Conservation (phyloP, 2,113 vertebrate genomes). For the Mystacornis crossleyi region DNA sequence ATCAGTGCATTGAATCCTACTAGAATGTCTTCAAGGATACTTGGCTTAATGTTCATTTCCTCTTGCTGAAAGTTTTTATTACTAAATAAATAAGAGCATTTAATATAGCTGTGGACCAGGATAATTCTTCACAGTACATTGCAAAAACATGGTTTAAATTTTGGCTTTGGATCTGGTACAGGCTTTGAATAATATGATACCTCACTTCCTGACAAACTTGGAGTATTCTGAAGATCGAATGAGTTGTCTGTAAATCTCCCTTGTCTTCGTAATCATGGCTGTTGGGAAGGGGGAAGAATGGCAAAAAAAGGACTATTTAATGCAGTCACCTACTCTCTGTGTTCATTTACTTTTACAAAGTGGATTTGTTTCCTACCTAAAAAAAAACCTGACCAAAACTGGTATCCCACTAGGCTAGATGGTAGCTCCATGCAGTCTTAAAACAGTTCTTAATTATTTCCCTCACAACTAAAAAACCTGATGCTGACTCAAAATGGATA, state of each 20-base stretch:
- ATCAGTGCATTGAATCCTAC: background rate
- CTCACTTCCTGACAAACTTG: background rate
- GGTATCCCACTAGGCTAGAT: background rate
- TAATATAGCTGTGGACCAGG: conserved; percentile 6
- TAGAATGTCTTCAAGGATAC: background rate
- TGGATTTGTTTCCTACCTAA: background rate
- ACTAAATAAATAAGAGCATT: conserved; percentile 4
- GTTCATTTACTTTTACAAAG: background rate
- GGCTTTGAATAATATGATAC: background rate
- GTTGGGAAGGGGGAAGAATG: background rate
- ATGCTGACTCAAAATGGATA: background rate
- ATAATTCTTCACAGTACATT: conserved; percentile 11
- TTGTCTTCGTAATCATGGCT: background rate
- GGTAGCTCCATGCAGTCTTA: background rate
- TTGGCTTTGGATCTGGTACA: background rate
- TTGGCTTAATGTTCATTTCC: conserved; percentile 5
- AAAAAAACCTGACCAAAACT: background rate
- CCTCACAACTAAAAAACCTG: background rate
- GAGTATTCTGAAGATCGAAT: background rate
- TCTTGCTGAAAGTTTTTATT: conserved; percentile 13
- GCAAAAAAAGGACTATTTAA: background rate
- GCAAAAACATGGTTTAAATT: conserved; percentile 11
- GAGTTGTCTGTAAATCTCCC: background rate
- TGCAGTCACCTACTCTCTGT: background rate
- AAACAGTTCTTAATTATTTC: conserved; percentile 9